Percentiles rank a stretch among this genome's conserved stretches.
Evolutionary conservation across 1,140 invertebrate genomes (phyloP).

Genomic region (Mamestra configurata): DNA sequence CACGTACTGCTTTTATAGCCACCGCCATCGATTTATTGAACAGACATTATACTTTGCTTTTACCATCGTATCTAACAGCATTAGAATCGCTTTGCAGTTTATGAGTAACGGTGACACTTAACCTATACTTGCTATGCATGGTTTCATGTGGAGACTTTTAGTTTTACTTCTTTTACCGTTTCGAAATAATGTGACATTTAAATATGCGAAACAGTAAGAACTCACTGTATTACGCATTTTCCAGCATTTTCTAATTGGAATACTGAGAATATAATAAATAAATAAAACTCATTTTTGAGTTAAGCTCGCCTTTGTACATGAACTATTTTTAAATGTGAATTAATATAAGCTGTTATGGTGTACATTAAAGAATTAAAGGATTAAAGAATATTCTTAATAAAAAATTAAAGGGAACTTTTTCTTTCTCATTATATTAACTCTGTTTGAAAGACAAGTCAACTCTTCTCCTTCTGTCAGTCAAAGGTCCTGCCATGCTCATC

Average conservation of each 20-base stretch:
- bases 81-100: slow-evolving; percentile 33
- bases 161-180: neutral
- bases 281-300: no score
- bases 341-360: no score
- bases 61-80: slow-evolving; percentile 39
- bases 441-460: no score
- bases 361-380: no score
- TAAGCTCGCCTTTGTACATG: no score
- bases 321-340: no score
- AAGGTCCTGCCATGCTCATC: neutral
- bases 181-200: neutral
- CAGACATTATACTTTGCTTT: slow-evolving; percentile 31
- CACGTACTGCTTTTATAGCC: slow-evolving; percentile 8
- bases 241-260: neutral
- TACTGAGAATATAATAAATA: no score
- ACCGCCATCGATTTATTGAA: slow-evolving; percentile 20
- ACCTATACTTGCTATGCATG: slow-evolving; percentile 2
- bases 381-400: no score
- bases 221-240: neutral
- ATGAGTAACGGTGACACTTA: slow-evolving; percentile 42
- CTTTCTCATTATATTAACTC: no score
- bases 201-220: neutral
- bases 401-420: no score
- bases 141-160: slow-evolving; percentile 25
- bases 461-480: neutral